Percentiles rank a stretch among this genome's conserved stretches.
Conservation (phyloP, 2,888 invertebrate species). For the Colletes collaris region DNA sequence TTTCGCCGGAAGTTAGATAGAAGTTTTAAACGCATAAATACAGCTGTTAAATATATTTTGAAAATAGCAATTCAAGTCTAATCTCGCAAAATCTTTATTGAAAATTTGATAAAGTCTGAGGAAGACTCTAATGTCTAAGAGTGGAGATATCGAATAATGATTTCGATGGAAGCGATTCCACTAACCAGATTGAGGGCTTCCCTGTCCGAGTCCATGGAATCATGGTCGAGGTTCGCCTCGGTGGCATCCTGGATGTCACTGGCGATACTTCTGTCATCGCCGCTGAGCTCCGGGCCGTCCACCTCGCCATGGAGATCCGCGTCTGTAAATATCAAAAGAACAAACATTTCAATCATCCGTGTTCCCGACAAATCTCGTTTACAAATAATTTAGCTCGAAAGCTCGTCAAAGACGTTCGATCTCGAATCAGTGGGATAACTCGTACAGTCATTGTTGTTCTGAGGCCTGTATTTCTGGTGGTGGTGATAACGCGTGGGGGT, state of each 20-base stretch:
- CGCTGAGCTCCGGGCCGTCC: constrained; percentile 86
- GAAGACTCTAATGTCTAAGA: too few species aligned
- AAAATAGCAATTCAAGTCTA: too few species aligned
- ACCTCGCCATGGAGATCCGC: constrained; percentile 86
- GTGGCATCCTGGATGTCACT: constrained; percentile 85
- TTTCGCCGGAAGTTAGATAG: constrained; percentile 11
- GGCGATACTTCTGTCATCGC: constrained; percentile 86
- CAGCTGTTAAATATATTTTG: too few species aligned
- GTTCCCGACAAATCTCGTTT: too few species aligned
- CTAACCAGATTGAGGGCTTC: constrained; percentile 87
- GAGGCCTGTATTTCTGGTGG: constrained; percentile 78
- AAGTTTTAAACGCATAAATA: too few species aligned
- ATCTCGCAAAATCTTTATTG: too few species aligned
- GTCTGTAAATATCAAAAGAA: constrained; percentile 83
- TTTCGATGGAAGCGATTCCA: constrained; percentile 35
- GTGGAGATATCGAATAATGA: too few species aligned
- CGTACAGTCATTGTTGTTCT: constrained; percentile 82
- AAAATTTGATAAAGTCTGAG: too few species aligned
- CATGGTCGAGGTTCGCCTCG: constrained; percentile 84
- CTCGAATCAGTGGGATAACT: neutral
- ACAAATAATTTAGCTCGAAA: too few species aligned
- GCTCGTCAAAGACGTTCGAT: neutral
- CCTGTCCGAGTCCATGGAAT: constrained; percentile 87
- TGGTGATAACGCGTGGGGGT: constrained; percentile 79
- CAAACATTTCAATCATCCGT: neutral